phyloP scores from a whole-genome alignment of 1,140 invertebrate species.

The Drosophila micromelanica region DNA sequence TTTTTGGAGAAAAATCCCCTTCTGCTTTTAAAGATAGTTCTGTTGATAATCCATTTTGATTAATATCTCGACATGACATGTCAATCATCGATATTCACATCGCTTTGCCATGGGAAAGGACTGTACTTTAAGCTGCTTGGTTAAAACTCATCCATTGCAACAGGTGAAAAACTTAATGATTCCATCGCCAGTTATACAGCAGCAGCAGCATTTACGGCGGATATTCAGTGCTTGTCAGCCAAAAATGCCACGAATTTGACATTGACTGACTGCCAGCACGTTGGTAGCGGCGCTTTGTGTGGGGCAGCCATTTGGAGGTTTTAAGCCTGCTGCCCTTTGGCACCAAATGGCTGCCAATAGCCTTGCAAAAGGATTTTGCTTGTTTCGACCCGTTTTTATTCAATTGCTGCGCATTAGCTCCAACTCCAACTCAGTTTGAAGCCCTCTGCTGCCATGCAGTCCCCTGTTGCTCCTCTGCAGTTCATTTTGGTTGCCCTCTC shows the following conservation, averaged over 20 bases:
- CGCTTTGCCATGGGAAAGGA: not conserved
- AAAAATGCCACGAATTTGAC: slow-evolving; percentile 41
- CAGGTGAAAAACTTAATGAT: slow-evolving; percentile 15
- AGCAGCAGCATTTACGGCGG: not conserved
- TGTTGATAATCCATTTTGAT: too few species aligned
- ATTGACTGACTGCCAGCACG: slow-evolving; percentile 30
- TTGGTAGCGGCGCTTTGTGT: not conserved
- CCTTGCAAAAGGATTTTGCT: slow-evolving; percentile 23
- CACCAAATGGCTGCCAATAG: slow-evolving; percentile 37
- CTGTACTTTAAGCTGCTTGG: slow-evolving; percentile 6
- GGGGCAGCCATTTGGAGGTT: slow-evolving; percentile 26
- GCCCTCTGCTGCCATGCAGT: not conserved
- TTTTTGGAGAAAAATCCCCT: too few species aligned
- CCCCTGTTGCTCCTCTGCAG: not conserved
- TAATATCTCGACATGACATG: not conserved
- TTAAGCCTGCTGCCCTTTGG: slow-evolving; percentile 47
- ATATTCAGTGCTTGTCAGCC: slow-evolving; percentile 4
- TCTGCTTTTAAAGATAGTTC: too few species aligned
- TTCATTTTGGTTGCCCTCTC: slow-evolving; percentile 20
- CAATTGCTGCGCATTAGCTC: slow-evolving; percentile 33
- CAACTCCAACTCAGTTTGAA: not conserved
- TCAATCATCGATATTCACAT: not conserved
- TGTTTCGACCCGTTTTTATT: slow-evolving; percentile 21
- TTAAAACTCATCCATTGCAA: slow-evolving; percentile 9
- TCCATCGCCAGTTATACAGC: not conserved